These are phyloP conservation scores for Thripadectes ignobilis DNA, from an alignment of 2,797 vertebrate genomes.

Conservation along the genomic window DNA sequence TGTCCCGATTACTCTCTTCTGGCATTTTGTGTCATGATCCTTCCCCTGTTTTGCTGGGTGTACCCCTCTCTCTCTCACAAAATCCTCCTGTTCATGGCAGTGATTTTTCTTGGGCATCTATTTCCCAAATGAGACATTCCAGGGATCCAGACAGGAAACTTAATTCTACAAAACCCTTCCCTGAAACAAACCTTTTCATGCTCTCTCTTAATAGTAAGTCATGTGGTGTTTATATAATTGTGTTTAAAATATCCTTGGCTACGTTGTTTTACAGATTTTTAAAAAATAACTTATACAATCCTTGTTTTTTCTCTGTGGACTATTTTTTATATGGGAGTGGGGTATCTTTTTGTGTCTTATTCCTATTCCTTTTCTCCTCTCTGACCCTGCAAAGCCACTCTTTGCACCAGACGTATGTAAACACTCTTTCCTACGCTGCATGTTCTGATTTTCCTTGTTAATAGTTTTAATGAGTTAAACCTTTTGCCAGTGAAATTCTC, in stretches of 20 bases:
- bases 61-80: background rate
- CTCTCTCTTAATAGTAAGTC: constrained; percentile 18
- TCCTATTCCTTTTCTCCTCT: constrained; percentile 13
- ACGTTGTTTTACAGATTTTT: constrained; percentile 67
- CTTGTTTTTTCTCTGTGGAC: constrained; percentile 44
- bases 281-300: constrained; percentile 70
- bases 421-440: constrained; percentile 48
- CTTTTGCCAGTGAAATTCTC: constrained; percentile 66
- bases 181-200: constrained; percentile 11
- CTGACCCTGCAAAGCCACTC: constrained; percentile 28
- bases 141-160: background rate
- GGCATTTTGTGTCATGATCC: background rate
- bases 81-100: background rate
- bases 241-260: constrained; percentile 63
- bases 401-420: constrained; percentile 62
- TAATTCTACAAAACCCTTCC: background rate
- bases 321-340: constrained; percentile 54
- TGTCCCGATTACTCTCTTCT: background rate
- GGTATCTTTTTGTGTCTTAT: constrained; percentile 30
- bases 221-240: constrained; percentile 51
- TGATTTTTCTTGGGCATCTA: constrained; percentile 4
- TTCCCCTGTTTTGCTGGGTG: background rate
- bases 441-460: constrained; percentile 65
- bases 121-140: constrained; percentile 33
- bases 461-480: constrained; percentile 70